Conservation (phyloP, 2,888 invertebrate species). For the Thyatira batis region DNA sequence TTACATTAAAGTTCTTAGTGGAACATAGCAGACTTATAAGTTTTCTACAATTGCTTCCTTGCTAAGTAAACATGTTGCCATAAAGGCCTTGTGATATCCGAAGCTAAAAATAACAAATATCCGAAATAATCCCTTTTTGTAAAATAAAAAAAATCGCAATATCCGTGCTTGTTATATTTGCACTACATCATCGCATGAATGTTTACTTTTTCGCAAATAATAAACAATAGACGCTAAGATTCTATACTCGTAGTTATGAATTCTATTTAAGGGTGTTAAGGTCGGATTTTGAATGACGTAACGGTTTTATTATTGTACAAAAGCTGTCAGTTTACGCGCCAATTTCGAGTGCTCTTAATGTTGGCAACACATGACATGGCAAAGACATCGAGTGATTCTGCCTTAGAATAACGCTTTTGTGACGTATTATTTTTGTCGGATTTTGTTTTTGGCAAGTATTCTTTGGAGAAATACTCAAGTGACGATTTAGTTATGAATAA, state of each 20-base stretch:
- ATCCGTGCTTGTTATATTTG: conserved; percentile 3
- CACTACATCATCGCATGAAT: conserved; percentile 1
- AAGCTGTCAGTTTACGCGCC: conserved; percentile 62
- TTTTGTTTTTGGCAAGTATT: conserved; percentile 38
- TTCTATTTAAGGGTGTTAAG: conserved; percentile 8
- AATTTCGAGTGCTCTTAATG: conserved; percentile 67
- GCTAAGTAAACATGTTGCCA: background rate
- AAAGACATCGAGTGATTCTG: conserved; percentile 65
- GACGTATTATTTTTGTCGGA: conserved; percentile 45
- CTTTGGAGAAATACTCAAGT: conserved; percentile 6
- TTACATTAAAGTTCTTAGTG: background rate
- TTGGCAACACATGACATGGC: conserved; percentile 66
- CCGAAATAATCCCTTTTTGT: background rate
- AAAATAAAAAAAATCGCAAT: background rate
- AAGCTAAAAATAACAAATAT: background rate
- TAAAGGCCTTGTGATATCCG: background rate
- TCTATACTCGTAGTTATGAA: background rate
- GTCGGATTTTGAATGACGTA: conserved; percentile 26
- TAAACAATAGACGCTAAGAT: conserved; percentile 3
- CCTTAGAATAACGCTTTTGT: conserved; percentile 45
- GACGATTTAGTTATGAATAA: background rate
- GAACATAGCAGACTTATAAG: background rate
- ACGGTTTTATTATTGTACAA: conserved; percentile 32
- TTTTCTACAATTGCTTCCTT: background rate
- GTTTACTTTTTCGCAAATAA: conserved; percentile 10